These are phyloP conservation scores for Diploscapter pachys DNA, from an alignment of 1,140 invertebrate species.

Conservation along the genomic window DNA sequence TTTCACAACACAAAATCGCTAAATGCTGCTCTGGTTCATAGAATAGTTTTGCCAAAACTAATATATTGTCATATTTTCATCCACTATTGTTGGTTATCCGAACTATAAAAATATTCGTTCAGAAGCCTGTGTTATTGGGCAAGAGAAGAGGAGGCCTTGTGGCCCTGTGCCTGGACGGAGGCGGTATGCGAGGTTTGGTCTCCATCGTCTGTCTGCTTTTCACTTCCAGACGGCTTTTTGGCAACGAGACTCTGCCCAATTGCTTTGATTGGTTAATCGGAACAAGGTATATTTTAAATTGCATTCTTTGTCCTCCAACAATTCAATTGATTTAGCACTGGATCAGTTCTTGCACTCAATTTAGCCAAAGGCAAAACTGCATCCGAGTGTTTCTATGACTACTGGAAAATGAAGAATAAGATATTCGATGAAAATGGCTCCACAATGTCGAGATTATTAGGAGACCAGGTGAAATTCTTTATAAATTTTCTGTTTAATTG, in stretches of 20 bases:
- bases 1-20: too few species aligned
- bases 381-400: slow-evolving; percentile 50
- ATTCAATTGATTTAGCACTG: slow-evolving; percentile 26
- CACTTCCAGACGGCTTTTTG: slow-evolving; percentile 45
- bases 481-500: too few species aligned
- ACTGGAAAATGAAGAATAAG: slow-evolving; percentile 53
- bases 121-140: too few species aligned
- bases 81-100: too few species aligned
- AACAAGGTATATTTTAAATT: slow-evolving; percentile 12
- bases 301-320: too few species aligned
- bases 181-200: slow-evolving; percentile 51
- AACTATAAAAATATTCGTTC: too few species aligned
- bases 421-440: slow-evolving; percentile 50
- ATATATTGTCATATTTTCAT: too few species aligned
- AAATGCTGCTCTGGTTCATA: too few species aligned
- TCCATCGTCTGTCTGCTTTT: slow-evolving; percentile 47
- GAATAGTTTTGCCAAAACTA: too few species aligned
- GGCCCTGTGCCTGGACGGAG: slow-evolving; percentile 48
- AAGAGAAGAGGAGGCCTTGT: slow-evolving; percentile 31
- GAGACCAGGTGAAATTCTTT: slow-evolving; percentile 44
- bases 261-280: slow-evolving; percentile 48
- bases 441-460: slow-evolving; percentile 47
- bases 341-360: slow-evolving; percentile 48
- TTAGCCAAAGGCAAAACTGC: slow-evolving; percentile 47
- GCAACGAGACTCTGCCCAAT: slow-evolving; percentile 45